A percentile compares a stretch with the other conserved stretches of the same genome.
Evolutionary conservation across 2,113 vertebrate genomes (phyloP).

Genomic region (Alaudala cheleensis): DNA sequence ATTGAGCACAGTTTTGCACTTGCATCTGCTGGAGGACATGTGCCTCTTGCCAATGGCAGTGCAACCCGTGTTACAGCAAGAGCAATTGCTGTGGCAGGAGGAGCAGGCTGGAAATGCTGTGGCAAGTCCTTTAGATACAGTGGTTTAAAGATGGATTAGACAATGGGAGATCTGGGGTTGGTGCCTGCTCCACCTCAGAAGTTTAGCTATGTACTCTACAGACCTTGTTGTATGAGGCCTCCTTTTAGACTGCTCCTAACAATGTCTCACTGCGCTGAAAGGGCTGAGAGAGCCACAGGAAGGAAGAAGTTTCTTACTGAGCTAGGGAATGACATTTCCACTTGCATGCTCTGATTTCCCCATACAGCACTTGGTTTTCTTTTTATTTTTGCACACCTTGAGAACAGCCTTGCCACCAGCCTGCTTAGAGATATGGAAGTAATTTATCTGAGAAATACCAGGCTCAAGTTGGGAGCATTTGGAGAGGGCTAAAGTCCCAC

Average conservation of each 20-base stretch:
- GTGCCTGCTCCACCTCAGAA: background rate
- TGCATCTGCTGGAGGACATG: background rate
- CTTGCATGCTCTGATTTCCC: background rate
- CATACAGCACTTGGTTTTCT: background rate
- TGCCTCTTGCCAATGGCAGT: background rate
- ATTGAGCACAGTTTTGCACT: background rate
- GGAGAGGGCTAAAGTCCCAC: background rate
- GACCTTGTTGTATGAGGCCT: background rate
- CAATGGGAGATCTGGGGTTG: background rate
- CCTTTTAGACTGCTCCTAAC: background rate
- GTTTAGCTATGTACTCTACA: background rate
- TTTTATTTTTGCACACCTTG: background rate
- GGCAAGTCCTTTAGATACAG: background rate
- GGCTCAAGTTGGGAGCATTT: background rate
- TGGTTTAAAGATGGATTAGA: background rate
- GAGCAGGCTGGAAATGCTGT: background rate
- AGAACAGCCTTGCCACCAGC: background rate
- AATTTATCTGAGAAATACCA: background rate
- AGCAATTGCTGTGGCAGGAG: background rate
- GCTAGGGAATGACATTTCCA: background rate
- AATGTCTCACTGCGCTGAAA: background rate
- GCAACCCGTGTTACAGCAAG: accelerated
- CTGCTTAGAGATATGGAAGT: background rate
- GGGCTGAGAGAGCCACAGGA: accelerated
- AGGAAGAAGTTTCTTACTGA: background rate